Conservation (phyloP, 2,888 invertebrate genomes). For the Acrobasis repandana region DNA sequence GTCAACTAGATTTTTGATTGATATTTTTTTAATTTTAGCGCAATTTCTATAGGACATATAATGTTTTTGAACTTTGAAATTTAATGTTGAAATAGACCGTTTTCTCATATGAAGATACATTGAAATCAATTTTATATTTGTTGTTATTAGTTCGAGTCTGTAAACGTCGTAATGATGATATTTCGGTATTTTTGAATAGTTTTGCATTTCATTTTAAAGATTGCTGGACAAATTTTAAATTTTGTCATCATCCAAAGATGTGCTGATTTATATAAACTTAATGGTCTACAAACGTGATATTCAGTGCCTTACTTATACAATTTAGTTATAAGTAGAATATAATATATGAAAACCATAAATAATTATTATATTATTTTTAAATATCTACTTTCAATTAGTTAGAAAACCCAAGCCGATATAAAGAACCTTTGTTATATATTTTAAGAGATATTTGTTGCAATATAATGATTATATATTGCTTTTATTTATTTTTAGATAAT, state of each 20-base stretch:
- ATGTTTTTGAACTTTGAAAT: too few species aligned
- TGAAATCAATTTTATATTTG: not conserved
- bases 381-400: not conserved
- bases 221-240: not conserved
- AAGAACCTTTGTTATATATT: not conserved
- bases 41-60: too few species aligned
- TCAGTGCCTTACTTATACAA: constrained; percentile 20
- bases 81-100: not conserved
- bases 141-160: not conserved
- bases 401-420: not conserved
- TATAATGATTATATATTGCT: not conserved
- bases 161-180: not conserved
- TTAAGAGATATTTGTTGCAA: not conserved
- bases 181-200: too few species aligned
- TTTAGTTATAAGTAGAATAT: constrained; percentile 11
- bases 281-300: constrained; percentile 19
- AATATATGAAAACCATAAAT: constrained; percentile 14
- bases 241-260: not conserved
- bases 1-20: too few species aligned
- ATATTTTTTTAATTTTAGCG: too few species aligned
- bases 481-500: constrained; percentile 8
- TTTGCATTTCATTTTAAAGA: not conserved
- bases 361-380: not conserved
- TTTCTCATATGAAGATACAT: too few species aligned
- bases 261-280: not conserved